These are phyloP conservation scores for Spinibarbus caldwelli DNA, from an alignment of 2,797 vertebrate genomes.

Conservation along the genomic window DNA sequence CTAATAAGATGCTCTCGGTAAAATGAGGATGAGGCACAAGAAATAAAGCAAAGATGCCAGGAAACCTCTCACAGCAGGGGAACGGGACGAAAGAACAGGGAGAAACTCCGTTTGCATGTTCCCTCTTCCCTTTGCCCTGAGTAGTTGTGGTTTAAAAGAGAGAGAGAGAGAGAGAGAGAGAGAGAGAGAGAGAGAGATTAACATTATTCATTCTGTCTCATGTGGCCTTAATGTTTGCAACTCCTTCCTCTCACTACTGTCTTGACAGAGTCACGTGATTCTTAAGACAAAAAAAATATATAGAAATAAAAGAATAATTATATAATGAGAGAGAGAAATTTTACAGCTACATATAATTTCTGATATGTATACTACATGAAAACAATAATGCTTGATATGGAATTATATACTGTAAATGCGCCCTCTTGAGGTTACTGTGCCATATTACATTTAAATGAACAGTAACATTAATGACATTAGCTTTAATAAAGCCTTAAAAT, in stretches of 20 bases:
- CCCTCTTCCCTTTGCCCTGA: background rate
- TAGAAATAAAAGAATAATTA: background rate
- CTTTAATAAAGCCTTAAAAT: background rate
- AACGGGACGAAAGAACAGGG: background rate
- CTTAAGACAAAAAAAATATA: background rate
- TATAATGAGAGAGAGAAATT: background rate
- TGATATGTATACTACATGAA: background rate
- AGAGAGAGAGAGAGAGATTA: background rate
- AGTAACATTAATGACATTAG: background rate
- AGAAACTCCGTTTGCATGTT: background rate
- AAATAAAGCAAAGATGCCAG: background rate
- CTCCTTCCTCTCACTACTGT: background rate
- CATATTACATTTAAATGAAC: background rate
- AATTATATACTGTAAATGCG: too few relatives aligned
- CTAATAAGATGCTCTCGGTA: background rate
- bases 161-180: background rate
- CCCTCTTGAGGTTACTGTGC: background rate
- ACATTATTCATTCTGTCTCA: background rate
- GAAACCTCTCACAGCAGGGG: background rate
- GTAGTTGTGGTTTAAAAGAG: background rate
- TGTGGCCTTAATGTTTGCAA: background rate
- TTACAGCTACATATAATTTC: too few relatives aligned
- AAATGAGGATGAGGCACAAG: background rate
- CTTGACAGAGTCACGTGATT: background rate
- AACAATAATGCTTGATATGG: background rate